Base-by-base conservation (phyloP, 2,888 invertebrate genomes). In the Sylvicola fuscatus region DNA sequence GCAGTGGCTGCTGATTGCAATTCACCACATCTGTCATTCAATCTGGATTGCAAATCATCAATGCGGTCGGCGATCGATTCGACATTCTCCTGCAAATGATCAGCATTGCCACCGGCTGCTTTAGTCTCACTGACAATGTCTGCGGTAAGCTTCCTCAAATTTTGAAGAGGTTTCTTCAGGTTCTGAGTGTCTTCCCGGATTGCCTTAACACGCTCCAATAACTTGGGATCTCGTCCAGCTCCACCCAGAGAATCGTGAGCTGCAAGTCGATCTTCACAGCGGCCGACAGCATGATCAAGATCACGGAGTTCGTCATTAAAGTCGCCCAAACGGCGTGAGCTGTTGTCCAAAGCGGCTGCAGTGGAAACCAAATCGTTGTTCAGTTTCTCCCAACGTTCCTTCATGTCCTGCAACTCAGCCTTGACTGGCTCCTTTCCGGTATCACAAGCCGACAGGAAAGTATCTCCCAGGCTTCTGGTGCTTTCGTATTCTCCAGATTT, bases 401-500 rank as follows among this genome's bases (percentile, higher is more conserved):
- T 86, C 56, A 90, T 71, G 44, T 70, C 69, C 44, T 76, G 70
- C 3, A 93, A 62, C 49, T 87, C 81, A 29, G 72, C 73, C 50
- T 83, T 76, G 2, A 95, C 82, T 2, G 81, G 71, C 33, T 90
- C 89, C 51, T 90, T 86, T 50, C 93, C 92, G 35, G 80, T 73
- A 51, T 93, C 92, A 45, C 90, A 90, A 33, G 82, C 71, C 0
- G 74, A 71, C 35, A 92, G 67, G 64, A 93, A 84, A 0, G 83
- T 76, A 47, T 90, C 89, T 1, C 92, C 92, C 3, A 84, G 61
- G 0, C 77, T 75, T 50, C 75, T 74, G 44, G 82, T 80, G 54
- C 82, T 84, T 49, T 93, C 93, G 48, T 80, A 90, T 57, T 93
- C 93, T 8, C 89, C 89, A 11, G 86, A 82, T 49, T 66, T 83